phyloP scores from a whole-genome alignment of 37 sponge, comb jelly and placozoan genomes.

The Ephydatia muelleri region DNA sequence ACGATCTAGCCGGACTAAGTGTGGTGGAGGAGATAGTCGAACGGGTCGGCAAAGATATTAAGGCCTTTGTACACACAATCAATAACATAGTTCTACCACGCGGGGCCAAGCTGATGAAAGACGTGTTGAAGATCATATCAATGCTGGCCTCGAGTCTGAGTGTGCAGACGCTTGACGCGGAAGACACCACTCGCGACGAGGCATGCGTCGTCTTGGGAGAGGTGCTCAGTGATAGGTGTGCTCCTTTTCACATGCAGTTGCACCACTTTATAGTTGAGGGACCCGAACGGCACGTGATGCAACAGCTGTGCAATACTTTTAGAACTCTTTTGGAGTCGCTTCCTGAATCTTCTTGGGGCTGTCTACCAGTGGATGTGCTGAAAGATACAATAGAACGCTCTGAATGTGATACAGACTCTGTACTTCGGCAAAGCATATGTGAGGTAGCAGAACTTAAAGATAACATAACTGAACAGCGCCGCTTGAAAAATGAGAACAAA shows the following conservation, averaged over 20 bases:
- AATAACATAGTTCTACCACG: background rate
- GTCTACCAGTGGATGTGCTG: conserved; percentile 42
- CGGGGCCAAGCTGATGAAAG: background rate
- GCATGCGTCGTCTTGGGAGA: conserved; percentile 58
- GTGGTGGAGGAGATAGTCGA: background rate
- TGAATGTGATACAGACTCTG: background rate
- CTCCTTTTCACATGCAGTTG: conserved; percentile 41
- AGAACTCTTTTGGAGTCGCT: conserved; percentile 6
- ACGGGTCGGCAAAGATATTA: background rate
- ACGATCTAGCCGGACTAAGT: background rate
- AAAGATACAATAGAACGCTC: background rate
- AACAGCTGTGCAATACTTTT: conserved; percentile 18
- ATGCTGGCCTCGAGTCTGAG: background rate
- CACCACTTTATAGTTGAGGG: background rate
- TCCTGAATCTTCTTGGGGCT: conserved; percentile 33
- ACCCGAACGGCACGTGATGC: background rate
- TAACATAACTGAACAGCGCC: background rate
- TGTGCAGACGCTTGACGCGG: background rate
- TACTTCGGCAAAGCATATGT: background rate
- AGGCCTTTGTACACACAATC: background rate
- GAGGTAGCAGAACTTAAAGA: background rate
- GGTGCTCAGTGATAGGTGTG: conserved; percentile 49
- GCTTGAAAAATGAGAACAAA: background rate
- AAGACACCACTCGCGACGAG: background rate
- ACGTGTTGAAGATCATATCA: background rate